Conservation (phyloP, 2,797 vertebrate species). For the Dendrocincla fuliginosa region DNA sequence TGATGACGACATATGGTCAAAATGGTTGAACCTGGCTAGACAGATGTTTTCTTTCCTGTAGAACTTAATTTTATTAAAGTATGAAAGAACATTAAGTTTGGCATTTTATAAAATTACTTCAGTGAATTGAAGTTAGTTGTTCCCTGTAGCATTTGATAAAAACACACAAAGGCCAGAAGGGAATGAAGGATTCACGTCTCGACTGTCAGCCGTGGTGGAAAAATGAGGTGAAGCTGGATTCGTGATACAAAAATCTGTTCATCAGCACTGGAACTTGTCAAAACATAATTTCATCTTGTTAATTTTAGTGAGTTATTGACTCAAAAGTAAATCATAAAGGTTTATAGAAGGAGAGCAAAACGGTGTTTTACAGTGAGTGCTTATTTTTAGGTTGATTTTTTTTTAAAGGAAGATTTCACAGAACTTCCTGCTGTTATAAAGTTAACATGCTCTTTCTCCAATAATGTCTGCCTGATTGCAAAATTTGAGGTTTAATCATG, state of each 20-base stretch:
- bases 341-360: conserved; percentile 38
- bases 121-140: conserved; percentile 4
- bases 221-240: conserved; percentile 44
- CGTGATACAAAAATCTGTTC: conserved; percentile 56
- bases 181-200: conserved; percentile 50
- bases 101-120: conserved; percentile 16
- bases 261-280: conserved; percentile 61
- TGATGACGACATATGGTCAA: neutral
- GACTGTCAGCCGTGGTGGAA: conserved; percentile 29
- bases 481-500: conserved; percentile 24
- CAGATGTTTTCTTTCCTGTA: neutral
- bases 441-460: neutral
- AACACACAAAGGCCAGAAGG: conserved; percentile 52
- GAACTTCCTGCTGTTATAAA: neutral
- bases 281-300: conserved; percentile 65
- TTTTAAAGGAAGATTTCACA: neutral
- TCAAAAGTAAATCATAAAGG: conserved; percentile 57
- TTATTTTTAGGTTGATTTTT: neutral
- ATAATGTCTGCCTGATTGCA: neutral
- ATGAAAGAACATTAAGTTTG: conserved; percentile 17
- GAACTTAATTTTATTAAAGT: conserved; percentile 18
- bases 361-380: neutral
- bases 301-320: conserved; percentile 63
- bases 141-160: conserved; percentile 36
- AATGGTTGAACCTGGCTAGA: neutral